Conservation (phyloP, 2,888 invertebrate species). For the Aplocera efformata region DNA sequence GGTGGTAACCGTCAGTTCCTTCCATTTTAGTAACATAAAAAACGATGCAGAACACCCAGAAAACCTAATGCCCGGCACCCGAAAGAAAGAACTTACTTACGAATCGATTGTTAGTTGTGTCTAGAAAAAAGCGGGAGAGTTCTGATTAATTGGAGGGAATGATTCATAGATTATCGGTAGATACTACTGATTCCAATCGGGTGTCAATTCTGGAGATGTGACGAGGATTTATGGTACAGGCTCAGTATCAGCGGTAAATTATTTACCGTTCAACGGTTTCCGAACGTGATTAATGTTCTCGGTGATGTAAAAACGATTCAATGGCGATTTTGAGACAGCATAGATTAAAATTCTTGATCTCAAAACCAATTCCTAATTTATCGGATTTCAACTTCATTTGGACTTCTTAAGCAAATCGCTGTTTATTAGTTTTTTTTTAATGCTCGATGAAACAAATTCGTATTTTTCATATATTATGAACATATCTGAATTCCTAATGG, state of each 20-base stretch:
- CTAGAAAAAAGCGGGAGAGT: slow-evolving; percentile 3
- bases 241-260: slow-evolving; percentile 51
- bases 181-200: slow-evolving; percentile 45
- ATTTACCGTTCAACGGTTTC: slow-evolving; percentile 50
- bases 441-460: too few species aligned
- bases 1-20: too few species aligned
- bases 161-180: slow-evolving; percentile 32
- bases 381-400: not conserved
- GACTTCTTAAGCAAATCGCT: too few species aligned
- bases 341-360: slow-evolving; percentile 12
- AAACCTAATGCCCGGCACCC: too few species aligned
- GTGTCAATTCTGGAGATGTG: slow-evolving; percentile 52
- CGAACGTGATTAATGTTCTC: slow-evolving; percentile 38
- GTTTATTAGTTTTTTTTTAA: too few species aligned
- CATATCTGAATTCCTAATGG: too few species aligned
- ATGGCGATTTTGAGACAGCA: slow-evolving; percentile 27
- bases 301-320: slow-evolving; percentile 30
- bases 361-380: not conserved
- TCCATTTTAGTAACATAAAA: too few species aligned
- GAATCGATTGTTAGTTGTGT: too few species aligned
- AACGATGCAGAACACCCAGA: too few species aligned
- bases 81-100: too few species aligned
- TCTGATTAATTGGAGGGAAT: slow-evolving; percentile 15
- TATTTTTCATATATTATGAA: too few species aligned
- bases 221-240: slow-evolving; percentile 54